A percentile compares a stretch with the other conserved stretches of the same genome.
phyloP scores from a whole-genome alignment of 2,797 vertebrate genomes.

The Neoniphon sammara region DNA sequence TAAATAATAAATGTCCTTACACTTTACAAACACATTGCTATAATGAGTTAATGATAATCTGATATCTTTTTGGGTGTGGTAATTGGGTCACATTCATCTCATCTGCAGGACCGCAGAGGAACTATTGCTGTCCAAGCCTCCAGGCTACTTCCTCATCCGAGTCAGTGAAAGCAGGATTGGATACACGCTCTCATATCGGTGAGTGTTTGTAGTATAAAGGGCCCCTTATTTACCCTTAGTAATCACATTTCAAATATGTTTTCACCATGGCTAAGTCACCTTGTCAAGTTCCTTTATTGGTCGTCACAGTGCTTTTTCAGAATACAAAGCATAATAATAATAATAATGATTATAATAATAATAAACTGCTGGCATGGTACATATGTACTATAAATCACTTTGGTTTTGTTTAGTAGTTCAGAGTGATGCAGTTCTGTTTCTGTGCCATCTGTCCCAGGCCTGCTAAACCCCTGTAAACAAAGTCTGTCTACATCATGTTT shows the following conservation, averaged over 20 bases:
- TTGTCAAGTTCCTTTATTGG: not conserved
- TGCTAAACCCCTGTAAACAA: not conserved
- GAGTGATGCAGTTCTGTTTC: no score
- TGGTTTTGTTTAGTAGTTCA: not conserved
- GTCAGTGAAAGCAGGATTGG: slow-evolving; percentile 88
- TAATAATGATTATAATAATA: not conserved
- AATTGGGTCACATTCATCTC: not conserved
- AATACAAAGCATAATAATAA: not conserved
- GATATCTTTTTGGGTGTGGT: slow-evolving; percentile 19
- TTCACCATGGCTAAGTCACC: not conserved
- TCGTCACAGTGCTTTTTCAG: not conserved
- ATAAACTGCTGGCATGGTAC: not conserved
- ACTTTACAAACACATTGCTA: not conserved
- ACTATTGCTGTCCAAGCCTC: slow-evolving; percentile 77
- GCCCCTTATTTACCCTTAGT: not conserved
- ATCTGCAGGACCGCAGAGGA: slow-evolving; percentile 82
- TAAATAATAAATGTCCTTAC: no score
- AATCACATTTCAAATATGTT: not conserved
- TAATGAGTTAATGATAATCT: not conserved
- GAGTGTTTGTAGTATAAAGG: slow-evolving; percentile 47
- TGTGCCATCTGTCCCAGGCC: not conserved
- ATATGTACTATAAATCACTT: not conserved
- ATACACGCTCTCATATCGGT: slow-evolving; percentile 89
- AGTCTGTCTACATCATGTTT: not conserved
- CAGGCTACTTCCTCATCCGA: slow-evolving; percentile 87